Conservation (phyloP, 1,140 invertebrate species). For the Pseudomyrmex pallidus region DNA sequence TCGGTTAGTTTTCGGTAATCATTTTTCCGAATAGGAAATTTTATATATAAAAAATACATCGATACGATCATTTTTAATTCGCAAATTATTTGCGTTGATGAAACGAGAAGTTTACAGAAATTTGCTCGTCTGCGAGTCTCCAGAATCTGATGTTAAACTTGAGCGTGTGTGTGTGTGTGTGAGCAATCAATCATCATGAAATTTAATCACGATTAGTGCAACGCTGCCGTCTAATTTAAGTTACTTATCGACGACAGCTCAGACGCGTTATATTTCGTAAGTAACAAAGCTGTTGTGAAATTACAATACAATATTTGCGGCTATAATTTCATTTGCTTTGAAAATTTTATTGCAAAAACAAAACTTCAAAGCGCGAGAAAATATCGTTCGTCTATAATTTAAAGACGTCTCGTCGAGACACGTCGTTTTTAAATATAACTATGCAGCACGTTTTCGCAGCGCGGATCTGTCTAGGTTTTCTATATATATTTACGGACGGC, state of each 20-base stretch:
- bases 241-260: conserved; percentile 16
- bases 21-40: too few species aligned
- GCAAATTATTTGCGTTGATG: conserved; percentile 21
- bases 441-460: background rate
- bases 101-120: conserved; percentile 28
- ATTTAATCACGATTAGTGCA: conserved; percentile 34
- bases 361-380: background rate
- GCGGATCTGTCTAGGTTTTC: background rate
- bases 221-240: conserved; percentile 17
- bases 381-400: background rate
- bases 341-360: background rate
- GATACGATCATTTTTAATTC: conserved; percentile 8
- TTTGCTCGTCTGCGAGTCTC: background rate
- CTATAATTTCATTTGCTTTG: background rate
- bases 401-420: too few species aligned
- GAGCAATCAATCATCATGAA: conserved; percentile 31
- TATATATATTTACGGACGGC: conserved; percentile 17
- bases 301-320: too few species aligned
- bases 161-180: too few species aligned
- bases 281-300: too few species aligned
- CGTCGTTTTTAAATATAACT: background rate
- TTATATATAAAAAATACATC: too few species aligned
- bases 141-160: background rate
- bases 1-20: too few species aligned
- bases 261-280: background rate